A percentile compares a stretch with the other conserved stretches of the same genome.
These are phyloP conservation scores for Blastomussa wellsi DNA, from an alignment of 92 coral and sea anemone species.

Conservation along the genomic window DNA sequence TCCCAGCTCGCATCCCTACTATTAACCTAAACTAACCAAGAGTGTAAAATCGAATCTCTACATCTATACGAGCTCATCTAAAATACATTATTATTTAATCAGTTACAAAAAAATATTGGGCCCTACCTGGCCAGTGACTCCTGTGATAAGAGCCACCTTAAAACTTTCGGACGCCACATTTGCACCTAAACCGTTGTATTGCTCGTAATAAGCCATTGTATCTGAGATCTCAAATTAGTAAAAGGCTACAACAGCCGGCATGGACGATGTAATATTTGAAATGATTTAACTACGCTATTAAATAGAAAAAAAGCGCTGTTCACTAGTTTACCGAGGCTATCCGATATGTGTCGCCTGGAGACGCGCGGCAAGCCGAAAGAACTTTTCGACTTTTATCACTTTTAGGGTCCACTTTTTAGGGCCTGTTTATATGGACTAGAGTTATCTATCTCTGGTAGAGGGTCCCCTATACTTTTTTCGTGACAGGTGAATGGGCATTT, in stretches of 20 bases:
- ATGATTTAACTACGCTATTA: background rate
- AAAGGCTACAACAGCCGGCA: background rate
- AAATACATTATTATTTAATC: no score
- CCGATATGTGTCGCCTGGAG: background rate
- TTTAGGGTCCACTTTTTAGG: no score
- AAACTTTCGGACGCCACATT: background rate
- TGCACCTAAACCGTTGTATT: background rate
- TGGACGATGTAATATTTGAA: background rate
- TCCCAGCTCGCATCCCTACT: no score
- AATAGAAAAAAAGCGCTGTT: no score
- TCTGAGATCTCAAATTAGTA: background rate
- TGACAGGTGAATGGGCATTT: no score
- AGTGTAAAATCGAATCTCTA: no score
- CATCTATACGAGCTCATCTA: no score
- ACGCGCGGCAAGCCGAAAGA: background rate
- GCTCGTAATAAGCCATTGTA: background rate
- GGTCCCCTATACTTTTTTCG: no score
- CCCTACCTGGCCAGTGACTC: slow-evolving; percentile 25
- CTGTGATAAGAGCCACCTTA: slow-evolving; percentile 14
- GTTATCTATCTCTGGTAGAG: no score
- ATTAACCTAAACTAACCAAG: no score
- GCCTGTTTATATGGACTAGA: no score
- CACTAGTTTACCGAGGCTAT: background rate
- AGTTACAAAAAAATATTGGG: no score
- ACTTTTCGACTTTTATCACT: background rate